Evolutionary conservation across 1,140 invertebrate species (phyloP).

Genomic region (Cataglyphis hispanica): DNA sequence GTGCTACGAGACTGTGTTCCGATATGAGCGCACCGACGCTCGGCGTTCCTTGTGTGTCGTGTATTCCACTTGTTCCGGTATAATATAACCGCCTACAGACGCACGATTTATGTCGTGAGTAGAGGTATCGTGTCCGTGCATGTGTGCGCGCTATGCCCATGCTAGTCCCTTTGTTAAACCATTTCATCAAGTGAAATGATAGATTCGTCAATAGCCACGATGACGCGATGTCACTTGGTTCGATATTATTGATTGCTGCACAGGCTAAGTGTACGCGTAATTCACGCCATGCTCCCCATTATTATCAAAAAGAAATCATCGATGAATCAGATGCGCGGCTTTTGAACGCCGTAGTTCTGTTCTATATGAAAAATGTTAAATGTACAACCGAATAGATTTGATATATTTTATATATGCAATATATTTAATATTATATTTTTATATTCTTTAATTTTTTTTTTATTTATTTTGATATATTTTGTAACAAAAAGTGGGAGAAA

Average conservation of each 20-base stretch:
- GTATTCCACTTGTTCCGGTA: conserved; percentile 60
- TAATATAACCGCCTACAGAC: not conserved
- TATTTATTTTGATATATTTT: too few species aligned
- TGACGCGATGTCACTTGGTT: conserved; percentile 1
- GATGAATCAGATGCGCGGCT: conserved; percentile 12
- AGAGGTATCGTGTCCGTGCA: not conserved
- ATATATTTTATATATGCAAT: not conserved
- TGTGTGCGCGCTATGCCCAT: not conserved
- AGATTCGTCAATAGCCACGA: conserved; percentile 14
- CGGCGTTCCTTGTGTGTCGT: conserved; percentile 63
- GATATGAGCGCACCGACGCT: conserved; percentile 51
- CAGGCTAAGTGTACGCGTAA: not conserved
- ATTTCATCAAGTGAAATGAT: conserved; percentile 29
- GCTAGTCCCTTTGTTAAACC: conserved; percentile 39
- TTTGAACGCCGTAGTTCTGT: not conserved
- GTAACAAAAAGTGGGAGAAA: too few species aligned
- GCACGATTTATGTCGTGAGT: conserved; percentile 41
- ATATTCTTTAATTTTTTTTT: too few species aligned
- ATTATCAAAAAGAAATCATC: not conserved
- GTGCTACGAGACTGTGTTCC: conserved; percentile 71
- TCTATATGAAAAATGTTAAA: conserved; percentile 1
- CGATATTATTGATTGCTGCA: not conserved
- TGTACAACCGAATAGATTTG: not conserved
- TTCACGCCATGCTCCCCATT: not conserved
- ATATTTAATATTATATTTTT: too few species aligned